These are phyloP conservation scores for Molossus molossus DNA, from an alignment of 2,797 vertebrate genomes.

Conservation along the genomic window DNA sequence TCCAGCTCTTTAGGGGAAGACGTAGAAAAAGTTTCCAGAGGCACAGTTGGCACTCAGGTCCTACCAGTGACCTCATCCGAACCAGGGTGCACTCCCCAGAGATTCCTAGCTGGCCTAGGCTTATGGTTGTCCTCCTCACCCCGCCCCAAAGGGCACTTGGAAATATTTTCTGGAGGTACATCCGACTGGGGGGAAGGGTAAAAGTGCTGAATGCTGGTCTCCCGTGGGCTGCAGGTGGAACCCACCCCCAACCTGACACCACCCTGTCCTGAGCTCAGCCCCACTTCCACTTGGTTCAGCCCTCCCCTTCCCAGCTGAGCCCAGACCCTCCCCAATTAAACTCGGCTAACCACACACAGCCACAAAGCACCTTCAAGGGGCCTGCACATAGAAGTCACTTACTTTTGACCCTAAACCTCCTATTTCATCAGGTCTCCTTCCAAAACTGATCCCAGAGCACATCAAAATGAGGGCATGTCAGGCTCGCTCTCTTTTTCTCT, in stretches of 20 bases:
- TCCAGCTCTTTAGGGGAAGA: not conserved
- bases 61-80: not conserved
- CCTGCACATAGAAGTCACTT: not conserved
- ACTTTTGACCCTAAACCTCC: not conserved
- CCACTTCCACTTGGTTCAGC: not conserved
- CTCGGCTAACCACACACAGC: not conserved
- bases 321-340: not conserved
- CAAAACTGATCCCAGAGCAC: not conserved
- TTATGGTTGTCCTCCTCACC: not conserved
- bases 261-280: not conserved
- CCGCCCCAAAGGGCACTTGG: not conserved
- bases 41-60: not conserved
- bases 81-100: not conserved
- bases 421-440: not conserved
- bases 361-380: not conserved
- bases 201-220: not conserved
- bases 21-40: not conserved
- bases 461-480: not conserved
- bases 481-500: not conserved
- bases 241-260: not conserved
- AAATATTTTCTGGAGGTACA: not conserved
- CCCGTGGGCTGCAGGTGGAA: not conserved
- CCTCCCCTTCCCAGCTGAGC: not conserved
- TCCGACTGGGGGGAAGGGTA: not conserved
- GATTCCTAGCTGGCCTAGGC: not conserved